Conservation (phyloP, 2,888 invertebrate species). For the Zygaena filipendulae region DNA sequence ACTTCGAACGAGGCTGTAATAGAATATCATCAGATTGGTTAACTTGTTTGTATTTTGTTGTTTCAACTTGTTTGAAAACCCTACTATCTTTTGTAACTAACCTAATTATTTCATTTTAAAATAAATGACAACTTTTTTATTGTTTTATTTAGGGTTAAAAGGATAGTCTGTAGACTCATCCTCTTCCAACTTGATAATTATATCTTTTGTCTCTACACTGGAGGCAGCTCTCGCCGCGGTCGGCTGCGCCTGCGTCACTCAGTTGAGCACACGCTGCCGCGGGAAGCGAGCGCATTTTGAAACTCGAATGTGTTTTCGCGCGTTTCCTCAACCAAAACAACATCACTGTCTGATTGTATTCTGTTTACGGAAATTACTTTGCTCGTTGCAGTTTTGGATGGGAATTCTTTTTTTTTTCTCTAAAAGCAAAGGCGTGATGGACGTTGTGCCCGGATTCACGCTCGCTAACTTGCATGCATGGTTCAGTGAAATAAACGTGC, state of each 20-base stretch:
- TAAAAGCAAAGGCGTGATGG: too few species aligned
- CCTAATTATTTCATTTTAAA: too few species aligned
- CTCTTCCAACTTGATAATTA: conserved; percentile 12
- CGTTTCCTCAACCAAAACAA: conserved; percentile 11
- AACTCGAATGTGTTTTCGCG: conserved; percentile 28
- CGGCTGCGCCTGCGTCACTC: conserved; percentile 36
- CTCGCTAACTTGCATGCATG: conserved; percentile 7
- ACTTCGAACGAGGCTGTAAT: too few species aligned
- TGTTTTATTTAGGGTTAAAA: conserved; percentile 25
- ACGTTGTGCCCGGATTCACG: conserved; percentile 14
- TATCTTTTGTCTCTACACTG: conserved; percentile 27
- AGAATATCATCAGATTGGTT: too few species aligned
- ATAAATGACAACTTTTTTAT: too few species aligned
- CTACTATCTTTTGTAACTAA: too few species aligned
- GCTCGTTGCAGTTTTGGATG: background rate
- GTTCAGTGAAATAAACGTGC: conserved; percentile 13
- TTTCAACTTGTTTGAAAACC: too few species aligned
- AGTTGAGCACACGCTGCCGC: conserved; percentile 56
- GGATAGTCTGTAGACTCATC: conserved; percentile 27
- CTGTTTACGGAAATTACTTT: background rate
- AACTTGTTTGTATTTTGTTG: too few species aligned
- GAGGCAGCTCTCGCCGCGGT: conserved; percentile 29
- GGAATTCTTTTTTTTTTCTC: too few species aligned
- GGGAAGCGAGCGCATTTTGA: conserved; percentile 38
- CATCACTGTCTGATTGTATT: background rate